Evolutionary conservation across 2,888 invertebrate species (phyloP).

Genomic region (Andrena hattorfiana): DNA sequence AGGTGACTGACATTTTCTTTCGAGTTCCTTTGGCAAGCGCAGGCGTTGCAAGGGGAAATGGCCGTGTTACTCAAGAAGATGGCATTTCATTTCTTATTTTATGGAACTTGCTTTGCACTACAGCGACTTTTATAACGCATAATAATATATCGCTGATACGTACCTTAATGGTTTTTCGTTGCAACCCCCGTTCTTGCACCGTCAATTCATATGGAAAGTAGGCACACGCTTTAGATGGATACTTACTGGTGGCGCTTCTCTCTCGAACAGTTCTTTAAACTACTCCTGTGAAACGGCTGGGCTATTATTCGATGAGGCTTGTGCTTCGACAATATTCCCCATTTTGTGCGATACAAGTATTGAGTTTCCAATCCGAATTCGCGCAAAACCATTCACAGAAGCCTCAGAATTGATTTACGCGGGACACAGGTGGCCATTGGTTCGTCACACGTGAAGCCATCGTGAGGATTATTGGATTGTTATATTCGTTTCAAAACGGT

Average conservation of each 20-base stretch:
- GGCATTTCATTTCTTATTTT: slow-evolving; percentile 52
- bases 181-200: slow-evolving; percentile 50
- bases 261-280: slow-evolving; percentile 12
- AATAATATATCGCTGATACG: slow-evolving; percentile 60
- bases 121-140: slow-evolving; percentile 50
- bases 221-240: slow-evolving; percentile 52
- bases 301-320: slow-evolving; percentile 36
- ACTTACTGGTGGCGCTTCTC: slow-evolving; percentile 42
- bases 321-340: slow-evolving; percentile 68
- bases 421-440: slow-evolving; percentile 6
- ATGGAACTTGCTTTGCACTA: slow-evolving; percentile 55
- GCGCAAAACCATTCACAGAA: not conserved
- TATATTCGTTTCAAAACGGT: too few relatives aligned
- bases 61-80: slow-evolving; percentile 58
- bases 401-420: not conserved
- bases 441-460: not conserved
- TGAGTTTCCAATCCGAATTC: not conserved
- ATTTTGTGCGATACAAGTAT: slow-evolving; percentile 16
- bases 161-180: slow-evolving; percentile 47
- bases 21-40: not conserved
- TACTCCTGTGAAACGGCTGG: slow-evolving; percentile 18
- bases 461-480: not conserved
- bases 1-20: not conserved
- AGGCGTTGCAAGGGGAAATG: not conserved
- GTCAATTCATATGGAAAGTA: slow-evolving; percentile 33